Evolutionary conservation across 2,113 vertebrate genomes (phyloP), one percentile per base, ranked within the genome.

Genomic region (Perccottus glenii): DNA sequence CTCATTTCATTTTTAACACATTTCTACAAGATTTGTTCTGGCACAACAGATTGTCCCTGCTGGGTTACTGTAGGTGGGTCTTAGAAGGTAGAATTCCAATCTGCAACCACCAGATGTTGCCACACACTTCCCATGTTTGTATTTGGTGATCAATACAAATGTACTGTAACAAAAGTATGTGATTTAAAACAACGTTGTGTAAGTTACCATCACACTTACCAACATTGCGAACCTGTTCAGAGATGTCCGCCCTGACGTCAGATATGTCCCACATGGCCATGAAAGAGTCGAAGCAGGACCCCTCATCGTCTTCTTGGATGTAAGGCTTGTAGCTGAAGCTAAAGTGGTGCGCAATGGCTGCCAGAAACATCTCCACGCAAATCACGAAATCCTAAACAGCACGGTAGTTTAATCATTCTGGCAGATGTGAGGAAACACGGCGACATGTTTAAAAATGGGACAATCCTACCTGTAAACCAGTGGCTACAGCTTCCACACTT

Each of bases 181-280:
- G 19, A 27, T 27, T 27, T 27, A 27, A 27, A 27, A 27, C 19
- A 27, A 27, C 3, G 3, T 27, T 27, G 19, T 27, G 19, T 27
- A 32, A 10, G 3, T 32, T 12, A 40, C 5, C 5, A 35, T 1
- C 8, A 14, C 33, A 90, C 98, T 93, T 87, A 99, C 98, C 97
- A 35, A 98, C 97, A 73, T 98, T 96, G 73, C 96, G 95, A 70
- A 99, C 96, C 93, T 99, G 98, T 85, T 99, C 97, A 0, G 96
- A 95, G 87, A 99, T 96, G 76, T 99, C 97, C 53, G 96, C 96
- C 81, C 94, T 93, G 73, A 99, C 91, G 64, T 99, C 98, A 16
- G 96, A 99, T 77, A 99, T 90, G 85, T 99, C 98, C 97, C 96
- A 99, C 98, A 99, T 99, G 11, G 98, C 98, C 85, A 97, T 92